Conservation (phyloP, 92 coral and sea anemone species). For the Phenganax stokvisi region DNA sequence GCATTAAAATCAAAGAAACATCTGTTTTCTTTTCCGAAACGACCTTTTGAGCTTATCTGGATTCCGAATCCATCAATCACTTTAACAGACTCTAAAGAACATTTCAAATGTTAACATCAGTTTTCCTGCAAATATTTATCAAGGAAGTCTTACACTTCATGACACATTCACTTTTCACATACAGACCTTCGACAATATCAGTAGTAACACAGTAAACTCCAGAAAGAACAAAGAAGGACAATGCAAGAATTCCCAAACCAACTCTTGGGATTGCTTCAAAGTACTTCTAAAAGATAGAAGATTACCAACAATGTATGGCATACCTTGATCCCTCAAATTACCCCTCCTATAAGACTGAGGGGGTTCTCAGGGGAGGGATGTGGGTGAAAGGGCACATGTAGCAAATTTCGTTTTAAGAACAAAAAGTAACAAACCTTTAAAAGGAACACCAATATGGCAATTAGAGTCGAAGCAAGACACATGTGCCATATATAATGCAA, state of each 20-base stretch:
- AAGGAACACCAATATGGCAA: not conserved
- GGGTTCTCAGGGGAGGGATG: not conserved
- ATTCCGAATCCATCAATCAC: slow-evolving; percentile 36
- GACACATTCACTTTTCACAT: not conserved
- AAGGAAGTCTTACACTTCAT: not conserved
- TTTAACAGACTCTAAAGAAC: slow-evolving; percentile 23
- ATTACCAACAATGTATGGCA: too few species aligned
- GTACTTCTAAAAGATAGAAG: not conserved
- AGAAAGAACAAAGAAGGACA: slow-evolving; percentile 1
- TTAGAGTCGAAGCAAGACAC: not conserved
- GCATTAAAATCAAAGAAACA: slow-evolving; percentile 27
- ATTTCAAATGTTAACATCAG: not conserved
- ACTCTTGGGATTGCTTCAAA: slow-evolving; percentile 24
- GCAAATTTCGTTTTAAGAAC: too few species aligned
- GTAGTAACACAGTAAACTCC: slow-evolving; percentile 6
- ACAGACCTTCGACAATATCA: slow-evolving; percentile 27
- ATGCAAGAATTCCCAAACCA: slow-evolving; percentile 5
- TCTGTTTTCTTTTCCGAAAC: slow-evolving; percentile 27
- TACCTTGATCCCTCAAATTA: not conserved
- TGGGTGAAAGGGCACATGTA: too few species aligned
- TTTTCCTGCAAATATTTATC: not conserved
- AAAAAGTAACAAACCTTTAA: slow-evolving; percentile 7
- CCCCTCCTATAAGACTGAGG: not conserved
- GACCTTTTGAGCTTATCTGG: slow-evolving; percentile 18
- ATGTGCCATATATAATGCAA: slow-evolving; percentile 22